Base-by-base conservation (phyloP, 2,888 invertebrate species). In the Andrena flavipes region DNA sequence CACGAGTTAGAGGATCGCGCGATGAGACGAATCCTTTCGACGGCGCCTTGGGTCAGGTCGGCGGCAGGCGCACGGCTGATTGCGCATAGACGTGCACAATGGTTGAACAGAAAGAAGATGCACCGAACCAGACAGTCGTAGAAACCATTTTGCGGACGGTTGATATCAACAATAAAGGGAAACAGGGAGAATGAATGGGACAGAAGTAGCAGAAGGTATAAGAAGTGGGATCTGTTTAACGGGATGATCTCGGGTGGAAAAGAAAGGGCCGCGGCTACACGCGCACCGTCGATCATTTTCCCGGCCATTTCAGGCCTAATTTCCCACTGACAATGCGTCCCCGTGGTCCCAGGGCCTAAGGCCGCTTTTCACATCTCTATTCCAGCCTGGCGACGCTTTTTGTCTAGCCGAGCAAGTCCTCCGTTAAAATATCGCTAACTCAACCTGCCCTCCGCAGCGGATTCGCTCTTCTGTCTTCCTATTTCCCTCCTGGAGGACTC, bases 281-380 rank as follows among this genome's bases (percentile, higher is more conserved):
- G 73, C 77, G 80, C 77, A 63, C 65, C 76, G 78, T 70, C 74
- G 90, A 91, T 93, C 92, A 91, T 92, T 92, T 92, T 91, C 89
- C 86, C 87, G 87, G 30, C 89, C 91, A 91, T 93, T 93, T 93
- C 91, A 92, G 91, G 93, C 91, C 92, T 93, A 93, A 93, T 93
- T 93, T 93, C 91, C 89, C 90, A 86, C 89, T 89, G 88, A 92
- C 92, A 93, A 93, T 90, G 88, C 80, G 73, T 60, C 74, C 81
- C 82, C 86, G 77, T 67, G 82, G 69, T 82, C 78, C 84, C 80
- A 51, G 63, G 85, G 84, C 82, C 84, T 85, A 84, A 79, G 76
- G 78, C 69, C 83, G 82, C 23, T 73, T 81, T 78, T 68, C 75
- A 70, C 82, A 76, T 76, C 80, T 83, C 87, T 84, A 84, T 85